phyloP scores from a whole-genome alignment of 2,888 invertebrate genomes.

The Ormia ochracea region DNA sequence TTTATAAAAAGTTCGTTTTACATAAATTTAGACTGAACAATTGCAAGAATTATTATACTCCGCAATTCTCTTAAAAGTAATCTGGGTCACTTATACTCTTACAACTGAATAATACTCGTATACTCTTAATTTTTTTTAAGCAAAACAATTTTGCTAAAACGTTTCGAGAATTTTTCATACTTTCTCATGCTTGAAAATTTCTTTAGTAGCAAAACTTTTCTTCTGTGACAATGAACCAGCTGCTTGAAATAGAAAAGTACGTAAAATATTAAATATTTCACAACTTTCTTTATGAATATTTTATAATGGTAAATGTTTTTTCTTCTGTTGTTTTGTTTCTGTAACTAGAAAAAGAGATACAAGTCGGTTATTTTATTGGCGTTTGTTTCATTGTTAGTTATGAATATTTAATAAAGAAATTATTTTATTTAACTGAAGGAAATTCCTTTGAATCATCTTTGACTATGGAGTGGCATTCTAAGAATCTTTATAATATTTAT shows the following conservation, averaged over 20 bases:
- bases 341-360: not conserved
- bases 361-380: slow-evolving; percentile 2
- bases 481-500: too few species aligned
- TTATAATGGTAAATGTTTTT: slow-evolving; percentile 13
- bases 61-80: not conserved
- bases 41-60: not conserved
- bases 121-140: not conserved
- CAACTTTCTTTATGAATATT: slow-evolving; percentile 46
- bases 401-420: slow-evolving; percentile 34
- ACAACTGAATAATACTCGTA: not conserved
- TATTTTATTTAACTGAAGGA: not conserved
- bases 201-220: not conserved
- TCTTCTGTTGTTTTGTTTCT: too few species aligned
- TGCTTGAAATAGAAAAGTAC: not conserved
- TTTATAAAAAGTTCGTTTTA: not conserved
- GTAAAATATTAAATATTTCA: slow-evolving; percentile 31
- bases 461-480: not conserved
- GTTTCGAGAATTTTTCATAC: not conserved
- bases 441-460: not conserved
- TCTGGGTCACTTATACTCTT: slow-evolving; percentile 9
- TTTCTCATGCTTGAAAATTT: not conserved
- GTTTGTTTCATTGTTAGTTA: slow-evolving; percentile 36
- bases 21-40: slow-evolving; percentile 1
- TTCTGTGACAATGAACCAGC: slow-evolving; percentile 29
- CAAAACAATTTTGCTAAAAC: not conserved